Evolutionary conservation across 2,797 vertebrate species (phyloP), one percentile per base, ranked within the genome.

Genomic region (Mycteria americana): DNA sequence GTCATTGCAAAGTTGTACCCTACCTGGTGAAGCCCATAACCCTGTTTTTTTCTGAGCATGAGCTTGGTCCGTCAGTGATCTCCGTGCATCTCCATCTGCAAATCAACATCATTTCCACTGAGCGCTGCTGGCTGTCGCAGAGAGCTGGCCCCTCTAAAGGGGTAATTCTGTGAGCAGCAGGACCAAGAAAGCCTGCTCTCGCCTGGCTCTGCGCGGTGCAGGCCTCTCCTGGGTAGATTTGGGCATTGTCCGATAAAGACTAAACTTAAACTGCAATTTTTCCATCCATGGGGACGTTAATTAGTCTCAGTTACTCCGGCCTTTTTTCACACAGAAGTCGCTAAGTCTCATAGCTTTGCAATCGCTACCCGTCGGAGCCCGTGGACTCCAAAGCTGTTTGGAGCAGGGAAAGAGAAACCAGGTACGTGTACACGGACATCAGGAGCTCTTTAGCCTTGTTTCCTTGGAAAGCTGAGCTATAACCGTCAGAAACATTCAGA

Each of bases 361-460:
- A 10, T 18, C 9, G 6, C 53, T 24, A 3, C 53, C 31, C 12
- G 2, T 3, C 2, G 1, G 30, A 37, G 56, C 24, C n/a, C 4
- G 0, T 6, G 53, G 53, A 16, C 27, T 35, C 37, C 43, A 50
- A 25, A 70, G 4, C 37, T 43, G 31, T 22, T 27, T 22, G 33
- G 53, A 30, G 28, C 28, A 39, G 28, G 33, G 33, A 67, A 74
- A 33, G 27, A 56, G 18, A 39, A 35, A 76, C 37, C 41, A 48
- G 22, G 27, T 62, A 19, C 35, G n/a, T 33, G 39, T 2, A 15
- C n/a, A 24, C 0, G 0, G 25, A 23, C 53, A 35, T 13, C n/a
- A 30, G 37, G 43, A 48, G 69, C 28, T 23, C 37, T n/a, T 21
- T 21, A 33, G 11, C 62, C 27, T 63, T 18, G 10, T 69, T 57